Base-by-base conservation (phyloP, 1,140 invertebrate species). In the Drosophila pseudoananassae region DNA sequence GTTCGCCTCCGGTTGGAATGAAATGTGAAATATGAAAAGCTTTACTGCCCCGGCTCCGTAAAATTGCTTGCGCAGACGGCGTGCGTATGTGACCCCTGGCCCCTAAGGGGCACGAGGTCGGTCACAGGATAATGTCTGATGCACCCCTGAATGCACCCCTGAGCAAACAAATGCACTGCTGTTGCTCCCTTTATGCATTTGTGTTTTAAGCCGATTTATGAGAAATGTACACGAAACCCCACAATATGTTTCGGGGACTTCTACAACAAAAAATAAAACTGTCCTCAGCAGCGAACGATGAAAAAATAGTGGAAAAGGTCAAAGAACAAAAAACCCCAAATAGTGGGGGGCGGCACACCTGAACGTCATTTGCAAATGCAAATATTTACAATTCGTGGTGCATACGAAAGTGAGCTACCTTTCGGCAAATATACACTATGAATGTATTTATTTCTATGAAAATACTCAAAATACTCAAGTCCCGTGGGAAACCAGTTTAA, bases 311-410 rank as follows among this genome's bases (percentile, higher is more conserved):
- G 69, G 58, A 70, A 55, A 69, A 74, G 46, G 31, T 38, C 20
- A 25, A 58, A 36, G 46, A 76, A 55, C 43, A 36, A 76, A 61
- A 76, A 61, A 61, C 20, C 36, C 20, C 14, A 43, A 58, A 75
- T 40, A 20, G 40, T 57, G 27, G 17, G 29, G 10, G 33, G 17
- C 7, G 5, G 61, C 72, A 59, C 68, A 85, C 70, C 79, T 82
- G 82, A 88, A 87, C 82, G 82, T 87, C 82, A 87, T 87, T 87
- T 87, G 88, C 82, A 88, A 83, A 75, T 72, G 82, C 83, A 88
- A 87, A 87, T 78, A 78, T 87, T 87, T 88, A 88, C 82, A 70
- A 71, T 78, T 76, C 65, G 52, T 69, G 78, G 68, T 59, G 55
- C 78, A 82, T 59, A 51, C 36, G 75, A 82, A 82, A 78, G 75